phyloP scores from a whole-genome alignment of 2,797 vertebrate species.

The Neomorphus geoffroyi region DNA sequence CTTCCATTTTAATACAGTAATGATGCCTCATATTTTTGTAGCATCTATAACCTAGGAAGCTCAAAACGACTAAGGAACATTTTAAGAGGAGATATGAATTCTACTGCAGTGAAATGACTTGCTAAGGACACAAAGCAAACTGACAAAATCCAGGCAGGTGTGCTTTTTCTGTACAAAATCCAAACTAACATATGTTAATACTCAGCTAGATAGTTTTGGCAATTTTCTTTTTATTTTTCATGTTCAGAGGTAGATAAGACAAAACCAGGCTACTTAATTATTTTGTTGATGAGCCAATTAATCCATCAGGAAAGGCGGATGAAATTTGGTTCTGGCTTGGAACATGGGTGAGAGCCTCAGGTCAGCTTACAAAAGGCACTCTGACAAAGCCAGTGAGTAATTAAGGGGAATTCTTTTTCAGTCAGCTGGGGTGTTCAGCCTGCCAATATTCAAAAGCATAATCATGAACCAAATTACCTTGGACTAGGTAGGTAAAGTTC shows the following conservation, averaged over 20 bases:
- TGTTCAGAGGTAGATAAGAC: not conserved
- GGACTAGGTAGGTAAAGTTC: not conserved
- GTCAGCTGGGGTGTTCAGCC: not conserved
- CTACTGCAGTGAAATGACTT: not conserved
- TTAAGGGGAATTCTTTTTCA: not conserved
- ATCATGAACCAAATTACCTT: not conserved
- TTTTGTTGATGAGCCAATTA: not conserved
- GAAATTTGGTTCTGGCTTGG: not conserved
- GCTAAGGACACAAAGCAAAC: not conserved
- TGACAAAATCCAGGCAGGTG: not conserved
- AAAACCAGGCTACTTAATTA: not conserved
- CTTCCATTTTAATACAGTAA: constrained; percentile 12
- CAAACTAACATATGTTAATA: not conserved
- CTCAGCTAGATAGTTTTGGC: not conserved
- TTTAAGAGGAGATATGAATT: not conserved
- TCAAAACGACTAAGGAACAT: not conserved
- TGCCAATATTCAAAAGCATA: not conserved
- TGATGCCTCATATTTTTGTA: not conserved
- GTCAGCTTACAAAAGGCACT: not conserved
- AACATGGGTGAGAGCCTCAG: not conserved
- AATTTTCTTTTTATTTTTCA: not conserved
- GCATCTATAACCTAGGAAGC: not conserved
- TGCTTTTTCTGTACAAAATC: not conserved
- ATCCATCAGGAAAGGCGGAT: not conserved
- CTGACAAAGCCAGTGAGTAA: constrained; percentile 14